phyloP scores from a whole-genome alignment of 2,888 invertebrate species.

The Gymnoscelis rufifasciata region DNA sequence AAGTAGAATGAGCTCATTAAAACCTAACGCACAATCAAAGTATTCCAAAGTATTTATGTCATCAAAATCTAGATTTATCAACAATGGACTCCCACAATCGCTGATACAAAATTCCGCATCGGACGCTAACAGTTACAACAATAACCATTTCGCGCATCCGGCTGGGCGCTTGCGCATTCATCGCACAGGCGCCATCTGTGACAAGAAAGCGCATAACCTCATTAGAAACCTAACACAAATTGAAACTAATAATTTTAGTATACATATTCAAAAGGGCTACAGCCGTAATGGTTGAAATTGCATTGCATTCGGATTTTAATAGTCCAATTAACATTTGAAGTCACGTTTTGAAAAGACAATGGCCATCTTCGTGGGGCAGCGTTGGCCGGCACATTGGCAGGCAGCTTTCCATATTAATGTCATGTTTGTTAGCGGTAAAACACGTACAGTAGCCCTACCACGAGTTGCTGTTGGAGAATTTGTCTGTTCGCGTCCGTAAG shows the following conservation, averaged over 20 bases:
- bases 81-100: slow-evolving; percentile 9
- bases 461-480: too few species aligned
- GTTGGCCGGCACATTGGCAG: slow-evolving; percentile 74
- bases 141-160: slow-evolving; percentile 76
- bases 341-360: slow-evolving; percentile 78
- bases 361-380: slow-evolving; percentile 76
- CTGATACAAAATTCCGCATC: slow-evolving; percentile 52
- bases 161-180: slow-evolving; percentile 71
- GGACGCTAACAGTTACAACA: slow-evolving; percentile 61
- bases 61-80: not conserved
- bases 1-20: too few species aligned
- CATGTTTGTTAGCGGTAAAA: slow-evolving; percentile 78
- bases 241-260: slow-evolving; percentile 77
- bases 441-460: too few species aligned
- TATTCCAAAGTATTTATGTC: too few species aligned
- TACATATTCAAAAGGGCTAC: slow-evolving; percentile 78
- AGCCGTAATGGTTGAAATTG: slow-evolving; percentile 73
- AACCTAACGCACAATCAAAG: too few species aligned
- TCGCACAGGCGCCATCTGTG: slow-evolving; percentile 66
- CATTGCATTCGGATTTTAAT: slow-evolving; percentile 78
- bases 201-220: slow-evolving; percentile 79
- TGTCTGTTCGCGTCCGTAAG: too few species aligned
- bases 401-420: slow-evolving; percentile 77
- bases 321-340: slow-evolving; percentile 77
- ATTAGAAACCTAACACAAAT: slow-evolving; percentile 77